Conservation (phyloP, 2,888 invertebrate species). For the Epinotia demarniana region DNA sequence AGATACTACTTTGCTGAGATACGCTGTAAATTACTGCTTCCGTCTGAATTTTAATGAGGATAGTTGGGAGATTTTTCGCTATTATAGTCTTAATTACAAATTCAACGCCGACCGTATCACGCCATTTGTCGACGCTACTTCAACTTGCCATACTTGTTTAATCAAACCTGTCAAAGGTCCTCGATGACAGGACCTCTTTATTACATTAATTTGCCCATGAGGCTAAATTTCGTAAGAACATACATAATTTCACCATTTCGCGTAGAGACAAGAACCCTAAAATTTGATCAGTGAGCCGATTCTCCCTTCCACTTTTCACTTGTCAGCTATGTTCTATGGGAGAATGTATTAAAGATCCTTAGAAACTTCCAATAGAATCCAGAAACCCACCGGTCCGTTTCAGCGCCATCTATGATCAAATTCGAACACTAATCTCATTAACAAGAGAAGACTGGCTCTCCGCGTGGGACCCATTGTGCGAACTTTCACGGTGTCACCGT, state of each 20-base stretch:
- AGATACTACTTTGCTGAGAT: conserved; percentile 51
- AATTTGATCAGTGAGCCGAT: too few relatives aligned
- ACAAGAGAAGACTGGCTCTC: conserved; percentile 27
- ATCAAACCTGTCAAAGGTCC: too few relatives aligned
- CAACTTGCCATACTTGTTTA: too few relatives aligned
- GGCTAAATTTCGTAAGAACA: too few relatives aligned
- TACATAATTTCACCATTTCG: too few relatives aligned
- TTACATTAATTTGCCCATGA: too few relatives aligned
- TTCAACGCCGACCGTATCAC: not conserved
- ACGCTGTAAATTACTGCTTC: conserved; percentile 58
- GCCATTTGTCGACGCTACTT: too few relatives aligned
- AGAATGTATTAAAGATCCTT: not conserved
- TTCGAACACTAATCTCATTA: conserved; percentile 25
- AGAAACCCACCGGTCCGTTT: not conserved
- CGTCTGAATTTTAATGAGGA: conserved; percentile 52
- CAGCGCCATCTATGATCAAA: conserved; percentile 11
- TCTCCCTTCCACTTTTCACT: too few relatives aligned
- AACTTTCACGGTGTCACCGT: conserved; percentile 70
- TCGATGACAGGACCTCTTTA: too few relatives aligned
- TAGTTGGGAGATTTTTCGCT: conserved; percentile 39
- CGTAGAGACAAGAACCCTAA: too few relatives aligned
- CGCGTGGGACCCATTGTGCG: conserved; percentile 43
- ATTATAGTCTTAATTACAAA: conserved; percentile 12
- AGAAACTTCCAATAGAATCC: not conserved
- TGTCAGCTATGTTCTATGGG: not conserved